Conservation (phyloP, 2,113 vertebrate species). For the Callospermophilus lateralis region DNA sequence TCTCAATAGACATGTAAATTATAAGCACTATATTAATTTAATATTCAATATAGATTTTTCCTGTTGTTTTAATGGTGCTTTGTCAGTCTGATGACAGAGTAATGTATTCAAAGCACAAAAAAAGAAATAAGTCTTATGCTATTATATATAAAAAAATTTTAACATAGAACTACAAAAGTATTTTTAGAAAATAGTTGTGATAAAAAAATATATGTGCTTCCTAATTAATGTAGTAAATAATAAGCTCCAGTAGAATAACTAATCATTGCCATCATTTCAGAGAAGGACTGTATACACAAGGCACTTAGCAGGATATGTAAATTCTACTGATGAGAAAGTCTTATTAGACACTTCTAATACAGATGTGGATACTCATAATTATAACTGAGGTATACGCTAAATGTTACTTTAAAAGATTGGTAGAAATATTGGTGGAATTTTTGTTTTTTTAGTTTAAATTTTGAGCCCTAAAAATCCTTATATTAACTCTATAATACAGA, state of each 20-base stretch:
- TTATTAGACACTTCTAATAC: not conserved
- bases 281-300: not conserved
- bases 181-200: not conserved
- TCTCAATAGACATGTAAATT: not conserved
- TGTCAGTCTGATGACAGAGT: not conserved
- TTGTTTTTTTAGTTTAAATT: not conserved
- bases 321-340: not conserved
- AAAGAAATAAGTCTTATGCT: not conserved
- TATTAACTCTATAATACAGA: not conserved
- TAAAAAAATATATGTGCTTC: constrained; percentile 1
- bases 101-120: not conserved
- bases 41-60: not conserved
- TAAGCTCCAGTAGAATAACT: not conserved
- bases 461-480: not conserved
- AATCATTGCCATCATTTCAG: not conserved
- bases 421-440: not conserved
- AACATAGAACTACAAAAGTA: not conserved
- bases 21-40: not conserved
- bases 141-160: not conserved
- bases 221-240: not conserved
- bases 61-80: not conserved
- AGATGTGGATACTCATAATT: not conserved
- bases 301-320: not conserved
- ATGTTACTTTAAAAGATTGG: not conserved
- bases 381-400: not conserved